phyloP scores from a whole-genome alignment of 2,797 vertebrate genomes.

The Austrolebias charrua region DNA sequence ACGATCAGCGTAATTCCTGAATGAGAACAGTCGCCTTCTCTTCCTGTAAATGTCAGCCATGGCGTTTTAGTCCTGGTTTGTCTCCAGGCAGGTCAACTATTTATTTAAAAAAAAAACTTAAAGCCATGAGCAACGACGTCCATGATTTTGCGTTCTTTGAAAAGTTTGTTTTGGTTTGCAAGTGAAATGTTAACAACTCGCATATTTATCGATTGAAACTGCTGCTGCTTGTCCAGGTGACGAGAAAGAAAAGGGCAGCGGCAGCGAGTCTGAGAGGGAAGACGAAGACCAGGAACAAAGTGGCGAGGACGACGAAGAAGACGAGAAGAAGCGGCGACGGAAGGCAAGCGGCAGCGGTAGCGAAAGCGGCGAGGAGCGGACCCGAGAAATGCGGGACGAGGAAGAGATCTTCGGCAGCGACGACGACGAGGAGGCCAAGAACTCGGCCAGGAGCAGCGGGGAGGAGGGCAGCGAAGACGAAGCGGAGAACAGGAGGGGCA shows the following conservation, averaged over 20 bases:
- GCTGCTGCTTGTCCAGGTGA: constrained; percentile 74
- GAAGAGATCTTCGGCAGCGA: constrained; percentile 92
- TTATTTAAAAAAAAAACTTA: too few species aligned
- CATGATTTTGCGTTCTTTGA: too few species aligned
- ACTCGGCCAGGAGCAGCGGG: constrained; percentile 71
- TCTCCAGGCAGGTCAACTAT: too few species aligned
- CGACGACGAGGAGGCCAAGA: constrained; percentile 82
- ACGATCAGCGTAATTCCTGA: too few species aligned
- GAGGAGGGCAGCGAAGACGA: constrained; percentile 77
- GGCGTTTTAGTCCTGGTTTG: too few species aligned
- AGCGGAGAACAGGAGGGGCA: constrained; percentile 61
- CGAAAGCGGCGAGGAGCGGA: constrained; percentile 82
- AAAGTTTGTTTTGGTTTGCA: too few species aligned
- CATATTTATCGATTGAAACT: neutral
- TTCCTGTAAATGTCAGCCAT: too few species aligned
- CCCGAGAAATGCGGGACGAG: constrained; percentile 85
- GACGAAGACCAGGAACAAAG: constrained; percentile 76
- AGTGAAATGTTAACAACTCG: too few species aligned
- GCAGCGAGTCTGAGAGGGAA: constrained; percentile 82
- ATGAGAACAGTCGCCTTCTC: too few species aligned
- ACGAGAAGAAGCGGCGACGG: constrained; percentile 68
- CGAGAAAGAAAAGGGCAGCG: constrained; percentile 87
- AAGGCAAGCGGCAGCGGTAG: constrained; percentile 76
- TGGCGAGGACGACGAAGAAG: constrained; percentile 62
- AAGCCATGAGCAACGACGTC: too few species aligned